phyloP scores from a whole-genome alignment of 2,888 invertebrate species.

The Leptopilina syphax region DNA sequence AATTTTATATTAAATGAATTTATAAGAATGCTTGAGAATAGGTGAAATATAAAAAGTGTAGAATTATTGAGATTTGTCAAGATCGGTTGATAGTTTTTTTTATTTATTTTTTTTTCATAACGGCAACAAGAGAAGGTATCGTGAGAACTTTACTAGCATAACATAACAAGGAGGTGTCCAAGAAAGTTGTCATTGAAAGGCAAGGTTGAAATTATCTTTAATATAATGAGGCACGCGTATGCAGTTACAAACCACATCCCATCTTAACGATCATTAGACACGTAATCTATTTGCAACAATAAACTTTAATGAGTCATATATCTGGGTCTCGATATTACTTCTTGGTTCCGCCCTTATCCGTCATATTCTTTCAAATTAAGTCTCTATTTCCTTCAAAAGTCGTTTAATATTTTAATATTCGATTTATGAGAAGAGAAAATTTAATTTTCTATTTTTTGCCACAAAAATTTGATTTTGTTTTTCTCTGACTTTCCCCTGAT shows the following conservation, averaged over 20 bases:
- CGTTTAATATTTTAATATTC: neutral
- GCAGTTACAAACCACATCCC: conserved; percentile 51
- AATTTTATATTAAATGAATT: neutral
- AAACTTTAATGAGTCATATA: conserved; percentile 39
- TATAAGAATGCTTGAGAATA: conserved; percentile 22
- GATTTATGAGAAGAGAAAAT: neutral
- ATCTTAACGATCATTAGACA: conserved; percentile 48
- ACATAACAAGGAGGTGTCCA: conserved; percentile 53
- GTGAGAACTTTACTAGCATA: conserved; percentile 69
- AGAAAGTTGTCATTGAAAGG: conserved; percentile 67
- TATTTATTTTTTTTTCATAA: conserved; percentile 3
- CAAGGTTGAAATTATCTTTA: conserved; percentile 66
- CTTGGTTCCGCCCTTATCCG: conserved; percentile 45
- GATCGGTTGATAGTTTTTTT: neutral
- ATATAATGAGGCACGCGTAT: conserved; percentile 51
- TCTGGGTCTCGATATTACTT: conserved; percentile 21
- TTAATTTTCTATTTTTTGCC: no score
- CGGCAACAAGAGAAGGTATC: conserved; percentile 52
- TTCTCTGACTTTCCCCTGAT: no score
- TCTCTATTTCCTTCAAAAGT: neutral
- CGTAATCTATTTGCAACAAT: conserved; percentile 47
- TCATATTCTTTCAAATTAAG: conserved; percentile 41
- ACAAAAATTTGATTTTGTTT: no score
- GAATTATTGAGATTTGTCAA: conserved; percentile 12
- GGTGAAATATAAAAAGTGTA: conserved; percentile 23